phyloP scores from a whole-genome alignment of 2,113 vertebrate species.

The Haemorhous mexicanus region DNA sequence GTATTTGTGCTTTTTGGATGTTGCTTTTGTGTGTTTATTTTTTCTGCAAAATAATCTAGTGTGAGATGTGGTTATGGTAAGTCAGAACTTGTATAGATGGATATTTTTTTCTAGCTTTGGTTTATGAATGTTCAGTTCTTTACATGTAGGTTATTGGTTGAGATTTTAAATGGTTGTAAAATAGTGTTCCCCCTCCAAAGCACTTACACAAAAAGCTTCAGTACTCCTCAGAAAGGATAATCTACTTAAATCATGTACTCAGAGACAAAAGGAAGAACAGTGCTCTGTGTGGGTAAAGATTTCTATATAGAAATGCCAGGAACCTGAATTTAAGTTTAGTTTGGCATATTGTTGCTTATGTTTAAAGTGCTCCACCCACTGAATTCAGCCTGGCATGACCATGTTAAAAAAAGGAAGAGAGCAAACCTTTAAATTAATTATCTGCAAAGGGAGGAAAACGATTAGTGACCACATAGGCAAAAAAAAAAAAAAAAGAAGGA shows the following conservation, averaged over 20 bases:
- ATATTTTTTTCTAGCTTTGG: not conserved
- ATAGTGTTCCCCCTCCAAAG: not conserved
- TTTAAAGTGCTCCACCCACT: not conserved
- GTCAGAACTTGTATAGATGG: not conserved
- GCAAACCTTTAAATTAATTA: not conserved
- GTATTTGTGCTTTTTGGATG: not conserved
- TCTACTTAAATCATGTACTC: not conserved
- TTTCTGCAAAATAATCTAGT: not conserved
- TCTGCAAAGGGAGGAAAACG: not conserved
- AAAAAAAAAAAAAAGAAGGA: not conserved
- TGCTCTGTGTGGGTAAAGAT: not conserved
- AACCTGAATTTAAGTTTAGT: not conserved
- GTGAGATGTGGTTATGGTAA: not conserved
- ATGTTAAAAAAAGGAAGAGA: not conserved
- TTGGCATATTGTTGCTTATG: not conserved
- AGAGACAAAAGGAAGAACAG: not conserved
- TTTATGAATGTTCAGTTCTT: not conserved
- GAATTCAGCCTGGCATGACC: not conserved
- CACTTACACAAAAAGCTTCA: not conserved
- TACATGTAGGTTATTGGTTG: not conserved
- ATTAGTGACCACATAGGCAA: not conserved
- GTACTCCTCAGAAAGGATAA: not conserved
- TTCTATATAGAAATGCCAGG: not conserved
- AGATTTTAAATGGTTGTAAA: not conserved
- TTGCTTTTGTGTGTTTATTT: not conserved